Evolutionary conservation across 2,888 invertebrate species (phyloP).

Genomic region (Malthinus flaveolus): DNA sequence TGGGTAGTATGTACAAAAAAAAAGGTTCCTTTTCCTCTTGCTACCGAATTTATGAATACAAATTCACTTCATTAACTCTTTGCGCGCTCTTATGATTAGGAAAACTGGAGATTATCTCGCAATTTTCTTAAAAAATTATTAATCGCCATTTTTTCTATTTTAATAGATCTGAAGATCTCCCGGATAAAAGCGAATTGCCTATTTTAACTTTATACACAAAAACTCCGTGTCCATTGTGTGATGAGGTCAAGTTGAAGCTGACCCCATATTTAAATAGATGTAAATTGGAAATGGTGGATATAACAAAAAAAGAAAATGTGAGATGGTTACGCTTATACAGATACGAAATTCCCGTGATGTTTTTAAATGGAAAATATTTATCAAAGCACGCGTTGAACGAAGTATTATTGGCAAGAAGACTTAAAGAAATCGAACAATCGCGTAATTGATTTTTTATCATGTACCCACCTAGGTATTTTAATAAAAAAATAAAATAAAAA

Average conservation of each 20-base stretch:
- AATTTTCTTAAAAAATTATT: too few relatives aligned
- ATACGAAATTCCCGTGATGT: conserved; percentile 86
- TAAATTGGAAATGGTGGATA: conserved; percentile 74
- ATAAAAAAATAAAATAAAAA: neutral
- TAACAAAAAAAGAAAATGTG: conserved; percentile 72
- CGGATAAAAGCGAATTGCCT: conserved; percentile 55
- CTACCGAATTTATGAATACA: too few relatives aligned
- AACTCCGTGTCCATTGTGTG: conserved; percentile 80
- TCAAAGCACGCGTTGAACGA: conserved; percentile 75
- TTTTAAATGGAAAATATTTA: conserved; percentile 79
- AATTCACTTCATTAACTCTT: too few relatives aligned
- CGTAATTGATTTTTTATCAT: neutral
- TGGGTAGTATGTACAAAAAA: too few relatives aligned
- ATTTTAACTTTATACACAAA: conserved; percentile 80
- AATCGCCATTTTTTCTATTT: too few relatives aligned
- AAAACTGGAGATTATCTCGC: too few relatives aligned
- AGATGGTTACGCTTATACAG: conserved; percentile 74
- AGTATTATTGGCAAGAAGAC: conserved; percentile 58
- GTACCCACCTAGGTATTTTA: neutral
- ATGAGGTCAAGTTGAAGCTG: conserved; percentile 72
- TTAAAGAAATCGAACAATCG: conserved; percentile 40
- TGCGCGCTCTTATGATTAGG: too few relatives aligned
- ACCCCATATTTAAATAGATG: conserved; percentile 63
- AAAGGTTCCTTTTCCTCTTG: too few relatives aligned
- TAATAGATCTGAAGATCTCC: conserved; percentile 52